Percentiles rank a stretch among this genome's conserved stretches.
Evolutionary conservation across 2,113 vertebrate genomes (phyloP).

Genomic region (Larimichthys polyactis): DNA sequence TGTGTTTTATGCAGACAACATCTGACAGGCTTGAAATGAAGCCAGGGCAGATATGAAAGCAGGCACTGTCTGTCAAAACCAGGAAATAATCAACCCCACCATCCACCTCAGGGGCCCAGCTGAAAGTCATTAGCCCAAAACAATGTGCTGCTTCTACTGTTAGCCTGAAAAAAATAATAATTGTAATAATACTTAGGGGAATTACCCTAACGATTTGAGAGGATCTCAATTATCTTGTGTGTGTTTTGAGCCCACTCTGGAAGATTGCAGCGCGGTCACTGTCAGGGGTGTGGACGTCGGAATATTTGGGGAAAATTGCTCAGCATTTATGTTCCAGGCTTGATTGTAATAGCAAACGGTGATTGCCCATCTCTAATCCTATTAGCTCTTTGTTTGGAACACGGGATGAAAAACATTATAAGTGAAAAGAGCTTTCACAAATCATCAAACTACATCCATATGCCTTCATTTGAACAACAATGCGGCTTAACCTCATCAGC

Average conservation of each 20-base stretch:
- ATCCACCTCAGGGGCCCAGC: slow-evolving; percentile 86
- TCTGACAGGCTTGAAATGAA: slow-evolving; percentile 86
- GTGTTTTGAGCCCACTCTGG: slow-evolving; percentile 15
- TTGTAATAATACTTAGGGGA: slow-evolving; percentile 86
- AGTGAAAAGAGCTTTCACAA: slow-evolving; percentile 31
- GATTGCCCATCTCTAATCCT: slow-evolving; percentile 51
- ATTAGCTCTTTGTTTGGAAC: slow-evolving; percentile 43
- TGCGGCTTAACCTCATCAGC: neutral
- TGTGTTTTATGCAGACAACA: slow-evolving; percentile 87
- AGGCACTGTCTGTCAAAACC: slow-evolving; percentile 92
- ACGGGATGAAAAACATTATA: slow-evolving; percentile 29
- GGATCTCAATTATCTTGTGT: slow-evolving; percentile 88
- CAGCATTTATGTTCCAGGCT: slow-evolving; percentile 39
- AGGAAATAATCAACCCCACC: slow-evolving; percentile 90
- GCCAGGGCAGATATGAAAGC: slow-evolving; percentile 91
- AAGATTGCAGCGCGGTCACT: slow-evolving; percentile 34
- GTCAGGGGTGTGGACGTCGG: slow-evolving; percentile 49
- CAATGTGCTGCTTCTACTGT: slow-evolving; percentile 93
- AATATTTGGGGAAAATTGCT: slow-evolving; percentile 67
- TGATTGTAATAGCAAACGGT: slow-evolving; percentile 60
- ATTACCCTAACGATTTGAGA: slow-evolving; percentile 89
- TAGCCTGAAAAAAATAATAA: slow-evolving; percentile 83
- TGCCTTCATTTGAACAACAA: slow-evolving; percentile 13
- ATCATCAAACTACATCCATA: slow-evolving; percentile 37
- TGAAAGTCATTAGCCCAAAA: slow-evolving; percentile 94